A percentile compares a stretch with the other conserved stretches of the same genome.
phyloP scores from a whole-genome alignment of 2,113 vertebrate genomes.

The Otus sunia region DNA sequence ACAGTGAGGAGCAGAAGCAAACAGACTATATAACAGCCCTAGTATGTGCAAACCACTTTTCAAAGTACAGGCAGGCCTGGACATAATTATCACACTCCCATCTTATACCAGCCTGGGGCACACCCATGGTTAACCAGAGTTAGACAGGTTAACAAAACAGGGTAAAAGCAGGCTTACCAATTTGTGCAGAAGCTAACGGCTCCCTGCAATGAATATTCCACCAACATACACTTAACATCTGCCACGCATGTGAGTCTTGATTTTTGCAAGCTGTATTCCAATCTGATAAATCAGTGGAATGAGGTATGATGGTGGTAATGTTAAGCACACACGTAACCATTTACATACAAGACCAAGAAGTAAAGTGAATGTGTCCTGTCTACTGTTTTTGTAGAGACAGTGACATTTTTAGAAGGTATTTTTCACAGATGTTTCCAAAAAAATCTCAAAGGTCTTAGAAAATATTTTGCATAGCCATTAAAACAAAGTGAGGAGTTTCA shows the following conservation, averaged over 20 bases:
- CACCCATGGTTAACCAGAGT: background rate
- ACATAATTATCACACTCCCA: background rate
- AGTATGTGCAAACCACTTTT: fast-evolving
- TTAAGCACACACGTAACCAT: background rate
- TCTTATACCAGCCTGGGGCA: background rate
- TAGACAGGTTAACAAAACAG: background rate
- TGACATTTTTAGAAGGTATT: background rate
- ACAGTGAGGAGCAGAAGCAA: background rate
- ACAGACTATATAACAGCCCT: background rate
- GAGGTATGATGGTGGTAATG: background rate
- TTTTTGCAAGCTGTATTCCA: background rate
- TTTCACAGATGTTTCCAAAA: background rate
- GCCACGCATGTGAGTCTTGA: background rate
- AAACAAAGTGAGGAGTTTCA: background rate
- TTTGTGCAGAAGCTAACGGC: fast-evolving
- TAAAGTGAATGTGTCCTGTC: background rate
- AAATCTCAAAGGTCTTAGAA: background rate
- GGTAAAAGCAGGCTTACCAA: background rate
- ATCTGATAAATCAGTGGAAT: background rate
- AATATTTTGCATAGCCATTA: background rate
- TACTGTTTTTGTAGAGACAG: background rate
- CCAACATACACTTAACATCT: background rate
- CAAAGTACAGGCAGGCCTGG: background rate
- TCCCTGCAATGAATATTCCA: background rate
- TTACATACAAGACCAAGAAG: background rate